Evolutionary conservation across 2,888 invertebrate genomes (phyloP).

Genomic region (Ichneumon xanthorius): DNA sequence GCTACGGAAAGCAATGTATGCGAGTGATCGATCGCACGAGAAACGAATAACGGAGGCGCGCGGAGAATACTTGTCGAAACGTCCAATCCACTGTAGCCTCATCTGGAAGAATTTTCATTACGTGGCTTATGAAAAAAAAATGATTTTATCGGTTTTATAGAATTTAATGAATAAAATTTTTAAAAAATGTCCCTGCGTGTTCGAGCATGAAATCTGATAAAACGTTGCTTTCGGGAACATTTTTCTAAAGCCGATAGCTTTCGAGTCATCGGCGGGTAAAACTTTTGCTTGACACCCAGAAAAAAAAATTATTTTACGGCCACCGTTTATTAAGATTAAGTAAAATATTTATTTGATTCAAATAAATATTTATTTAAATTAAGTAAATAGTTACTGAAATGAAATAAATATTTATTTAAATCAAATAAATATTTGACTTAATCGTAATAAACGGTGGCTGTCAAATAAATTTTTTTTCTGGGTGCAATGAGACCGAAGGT

Average conservation of each 20-base stretch:
- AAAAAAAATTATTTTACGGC: no score
- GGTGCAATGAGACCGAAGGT: not conserved
- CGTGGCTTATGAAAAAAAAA: not conserved
- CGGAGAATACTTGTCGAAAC: constrained; percentile 1
- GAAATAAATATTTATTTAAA: no score
- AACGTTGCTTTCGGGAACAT: not conserved
- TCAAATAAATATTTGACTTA: no score
- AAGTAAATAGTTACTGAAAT: no score
- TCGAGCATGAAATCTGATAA: not conserved
- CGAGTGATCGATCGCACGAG: constrained; percentile 42
- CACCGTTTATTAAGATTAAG: no score
- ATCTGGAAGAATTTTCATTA: constrained; percentile 2
- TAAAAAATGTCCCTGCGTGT: not conserved
- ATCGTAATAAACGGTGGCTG: no score
- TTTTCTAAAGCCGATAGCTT: not conserved
- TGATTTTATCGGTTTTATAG: not conserved
- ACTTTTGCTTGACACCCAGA: not conserved
- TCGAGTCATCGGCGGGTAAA: not conserved
- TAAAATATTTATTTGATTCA: no score
- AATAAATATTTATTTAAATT: no score
- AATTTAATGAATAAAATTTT: not conserved
- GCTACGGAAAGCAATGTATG: constrained; percentile 1
- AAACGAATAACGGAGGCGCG: constrained; percentile 15
- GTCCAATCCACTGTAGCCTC: not conserved
- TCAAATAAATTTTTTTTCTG: no score